phyloP scores from a whole-genome alignment of 2,888 invertebrate species.

The Therioaphis trifolii region DNA sequence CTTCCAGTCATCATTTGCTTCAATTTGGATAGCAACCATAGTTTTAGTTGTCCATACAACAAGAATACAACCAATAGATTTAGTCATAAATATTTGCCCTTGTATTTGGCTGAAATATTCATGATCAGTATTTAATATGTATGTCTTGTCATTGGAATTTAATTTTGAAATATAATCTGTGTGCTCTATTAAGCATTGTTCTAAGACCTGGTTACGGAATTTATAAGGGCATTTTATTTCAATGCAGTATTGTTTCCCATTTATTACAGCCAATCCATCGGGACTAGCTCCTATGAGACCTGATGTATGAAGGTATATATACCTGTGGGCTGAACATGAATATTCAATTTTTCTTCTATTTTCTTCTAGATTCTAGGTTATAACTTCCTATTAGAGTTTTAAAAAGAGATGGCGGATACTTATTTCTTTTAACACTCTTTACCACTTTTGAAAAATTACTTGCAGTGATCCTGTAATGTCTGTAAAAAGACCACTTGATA shows the following conservation, averaged over 20 bases:
- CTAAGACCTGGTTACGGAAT: neutral
- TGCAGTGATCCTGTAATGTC: too few relatives aligned
- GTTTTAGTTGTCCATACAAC: conserved; percentile 2
- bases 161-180: neutral
- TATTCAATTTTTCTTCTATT: too few relatives aligned
- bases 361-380: too few relatives aligned
- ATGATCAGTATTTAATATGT: conserved; percentile 16
- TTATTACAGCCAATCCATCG: too few relatives aligned
- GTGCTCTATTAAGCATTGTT: neutral
- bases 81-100: conserved; percentile 14
- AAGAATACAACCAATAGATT: neutral
- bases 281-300: too few relatives aligned
- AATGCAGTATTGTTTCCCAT: conserved; percentile 15
- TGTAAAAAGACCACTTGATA: too few relatives aligned
- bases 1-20: neutral
- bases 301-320: too few relatives aligned
- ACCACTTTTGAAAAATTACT: too few relatives aligned
- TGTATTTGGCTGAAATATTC: conserved; percentile 4
- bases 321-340: too few relatives aligned
- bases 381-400: too few relatives aligned
- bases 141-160: neutral
- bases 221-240: neutral
- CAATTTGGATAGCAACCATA: conserved; percentile 18
- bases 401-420: too few relatives aligned
- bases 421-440: too few relatives aligned